These are phyloP conservation scores for Anoura caudifer DNA, from an alignment of 2,113 vertebrate species.

Conservation along the genomic window DNA sequence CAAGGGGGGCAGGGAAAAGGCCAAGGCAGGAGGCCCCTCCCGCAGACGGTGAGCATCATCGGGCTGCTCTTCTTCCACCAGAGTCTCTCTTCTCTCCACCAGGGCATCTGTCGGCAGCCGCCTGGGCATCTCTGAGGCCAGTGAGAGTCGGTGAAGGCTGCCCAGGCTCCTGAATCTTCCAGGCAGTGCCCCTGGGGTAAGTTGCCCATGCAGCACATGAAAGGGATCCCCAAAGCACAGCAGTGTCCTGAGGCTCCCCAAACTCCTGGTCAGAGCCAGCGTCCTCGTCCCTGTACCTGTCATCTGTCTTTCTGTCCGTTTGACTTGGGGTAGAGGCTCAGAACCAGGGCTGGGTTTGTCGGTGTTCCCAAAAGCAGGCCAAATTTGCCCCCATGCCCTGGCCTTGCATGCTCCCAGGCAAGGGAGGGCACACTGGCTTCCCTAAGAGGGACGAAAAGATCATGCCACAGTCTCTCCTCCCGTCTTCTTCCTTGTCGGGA, in stretches of 20 bases:
- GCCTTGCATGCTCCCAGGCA: constrained; percentile 27
- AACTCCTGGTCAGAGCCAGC: constrained; percentile 22
- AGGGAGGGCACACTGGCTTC: constrained; percentile 40
- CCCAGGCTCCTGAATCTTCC: constrained; percentile 36
- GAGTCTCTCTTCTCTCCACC: constrained; percentile 16
- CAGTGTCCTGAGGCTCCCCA: constrained; percentile 46
- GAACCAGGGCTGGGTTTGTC: constrained; percentile 72
- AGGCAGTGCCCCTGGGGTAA: constrained; percentile 28
- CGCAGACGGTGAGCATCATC: neutral
- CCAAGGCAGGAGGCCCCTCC: neutral
- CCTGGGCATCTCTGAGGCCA: neutral
- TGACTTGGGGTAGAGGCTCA: constrained; percentile 26
- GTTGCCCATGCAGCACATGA: neutral
- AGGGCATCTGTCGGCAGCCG: neutral
- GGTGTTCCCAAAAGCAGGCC: constrained; percentile 50
- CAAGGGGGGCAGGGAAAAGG: neutral
- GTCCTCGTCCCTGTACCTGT: constrained; percentile 37
- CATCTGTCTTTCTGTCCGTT: constrained; percentile 35
- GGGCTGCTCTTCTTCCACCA: neutral
- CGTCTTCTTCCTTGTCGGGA: constrained; percentile 75
- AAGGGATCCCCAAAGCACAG: constrained; percentile 38
- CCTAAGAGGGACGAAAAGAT: neutral
- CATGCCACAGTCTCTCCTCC: constrained; percentile 3
- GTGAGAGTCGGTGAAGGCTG: neutral
- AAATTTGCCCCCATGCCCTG: constrained; percentile 61